Conservation (phyloP, 35 echinoderm and acorn worm genomes). For the Apostichopus californicus region DNA sequence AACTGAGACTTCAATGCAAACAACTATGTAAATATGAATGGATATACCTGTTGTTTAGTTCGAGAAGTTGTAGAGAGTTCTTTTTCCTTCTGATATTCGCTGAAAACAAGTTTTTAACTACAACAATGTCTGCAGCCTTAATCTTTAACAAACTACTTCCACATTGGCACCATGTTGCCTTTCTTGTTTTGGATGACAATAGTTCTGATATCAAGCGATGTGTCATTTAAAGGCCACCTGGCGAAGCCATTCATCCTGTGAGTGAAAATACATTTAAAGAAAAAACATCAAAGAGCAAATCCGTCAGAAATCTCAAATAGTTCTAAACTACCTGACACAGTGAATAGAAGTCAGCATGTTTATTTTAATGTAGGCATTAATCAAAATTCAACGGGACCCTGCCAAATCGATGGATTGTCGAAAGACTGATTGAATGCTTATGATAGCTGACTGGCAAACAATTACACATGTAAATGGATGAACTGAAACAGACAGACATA, state of each 20-base stretch:
- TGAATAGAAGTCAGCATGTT: no score
- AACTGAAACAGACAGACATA: no score
- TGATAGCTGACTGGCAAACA: no score
- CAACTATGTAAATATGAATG: no score
- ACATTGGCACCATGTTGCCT: neutral
- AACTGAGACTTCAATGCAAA: neutral
- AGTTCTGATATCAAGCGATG: neutral
- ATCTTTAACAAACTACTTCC: constrained; percentile 8
- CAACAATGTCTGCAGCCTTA: constrained; percentile 4
- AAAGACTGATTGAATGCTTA: no score
- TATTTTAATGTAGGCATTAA: no score
- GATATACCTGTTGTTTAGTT: neutral
- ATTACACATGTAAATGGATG: no score
- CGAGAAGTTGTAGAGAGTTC: constrained; percentile 13
- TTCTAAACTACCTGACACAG: no score
- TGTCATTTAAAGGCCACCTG: neutral
- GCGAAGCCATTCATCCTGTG: neutral
- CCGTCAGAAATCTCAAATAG: neutral
- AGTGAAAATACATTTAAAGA: neutral
- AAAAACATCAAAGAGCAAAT: no score
- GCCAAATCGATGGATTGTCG: no score
- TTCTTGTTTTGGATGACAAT: neutral
- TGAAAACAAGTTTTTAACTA: constrained; percentile 1
- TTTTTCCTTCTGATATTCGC: constrained; percentile 34
- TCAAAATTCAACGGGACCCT: no score